Base-by-base conservation (phyloP, 2,113 vertebrate species). In the Diglossa brunneiventris region DNA sequence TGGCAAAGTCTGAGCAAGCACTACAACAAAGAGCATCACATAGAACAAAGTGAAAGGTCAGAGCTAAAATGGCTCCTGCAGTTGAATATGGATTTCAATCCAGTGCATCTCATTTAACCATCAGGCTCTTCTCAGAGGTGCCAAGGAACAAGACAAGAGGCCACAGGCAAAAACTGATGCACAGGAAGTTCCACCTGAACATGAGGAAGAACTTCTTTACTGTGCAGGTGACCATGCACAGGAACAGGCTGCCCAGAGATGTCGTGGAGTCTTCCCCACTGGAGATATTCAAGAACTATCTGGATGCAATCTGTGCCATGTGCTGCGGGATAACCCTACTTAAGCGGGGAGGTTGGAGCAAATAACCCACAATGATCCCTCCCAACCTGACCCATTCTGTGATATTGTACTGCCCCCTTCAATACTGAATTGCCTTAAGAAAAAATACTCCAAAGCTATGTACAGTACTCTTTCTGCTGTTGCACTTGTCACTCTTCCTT, bases 171-270 rank as follows among this genome's bases (percentile, higher is more conserved):
- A 70, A 55, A 49, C 12, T 7, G 35, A 63, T 11, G 63, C 15
- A 56, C 18, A 69, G 35, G 12, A 69, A 69, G 21, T 11, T 7
- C 22, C 31, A 70, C 15, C 26, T 42, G 41, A 83, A 35, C 33
- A 28, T 1, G 21, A 69, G 10, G 15, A 55, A 62, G 6, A 61
- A 31, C 30, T 59, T 67, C 19, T 39, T 75, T 61, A 13, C 11
- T 55, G 11, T 10, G 14, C 30, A 17, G 21, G 13, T 59, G 49
- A 63, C 21, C 0, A 0, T 0, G 7, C 26, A 62, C 14, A 5
- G 35, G 15, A 63, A 49, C 18, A 77, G n/a, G 13, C 3, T 47
- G 2, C 41, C n/a, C 41, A 68, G n/a, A 69, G 10, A 42, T 14
- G 21, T 0, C 16, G 46, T 28, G 8, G 21, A 42, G 17, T 42